Percentiles rank a stretch among this genome's conserved stretches.
Conservation (phyloP, 2,797 vertebrate species). For the Pteronotus mesoamericanus region DNA sequence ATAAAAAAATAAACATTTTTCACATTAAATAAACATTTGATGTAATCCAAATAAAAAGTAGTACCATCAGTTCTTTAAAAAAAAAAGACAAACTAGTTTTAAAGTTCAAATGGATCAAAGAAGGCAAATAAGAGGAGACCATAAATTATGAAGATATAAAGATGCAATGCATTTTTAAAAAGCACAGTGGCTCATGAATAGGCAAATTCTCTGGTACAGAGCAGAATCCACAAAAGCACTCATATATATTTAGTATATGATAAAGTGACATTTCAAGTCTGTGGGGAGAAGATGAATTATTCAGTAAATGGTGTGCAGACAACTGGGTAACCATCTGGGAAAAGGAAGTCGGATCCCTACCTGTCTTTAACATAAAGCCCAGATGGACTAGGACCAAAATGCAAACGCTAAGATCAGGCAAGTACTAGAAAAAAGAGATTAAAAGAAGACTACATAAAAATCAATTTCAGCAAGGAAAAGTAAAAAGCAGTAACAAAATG, state of each 20-base stretch:
- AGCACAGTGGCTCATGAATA: not conserved
- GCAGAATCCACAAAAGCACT: not conserved
- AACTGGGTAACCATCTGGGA: constrained; percentile 41
- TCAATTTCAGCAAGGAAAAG: not conserved
- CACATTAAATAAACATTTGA: constrained; percentile 32
- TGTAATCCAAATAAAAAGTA: constrained; percentile 23
- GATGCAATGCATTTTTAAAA: not conserved
- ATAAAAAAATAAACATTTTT: too few relatives aligned
- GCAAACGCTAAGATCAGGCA: not conserved
- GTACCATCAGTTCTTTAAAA: not conserved
- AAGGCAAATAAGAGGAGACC: not conserved
- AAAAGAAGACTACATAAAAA: not conserved
- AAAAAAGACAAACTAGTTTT: not conserved
- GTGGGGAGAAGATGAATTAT: constrained; percentile 57
- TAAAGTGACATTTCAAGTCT: constrained; percentile 46
- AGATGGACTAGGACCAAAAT: constrained; percentile 15
- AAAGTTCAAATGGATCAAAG: not conserved
- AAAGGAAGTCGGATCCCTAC: constrained; percentile 44
- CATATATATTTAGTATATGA: not conserved
- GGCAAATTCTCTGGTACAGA: not conserved
- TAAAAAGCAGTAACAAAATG: not conserved
- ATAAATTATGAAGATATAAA: not conserved
- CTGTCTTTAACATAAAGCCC: constrained; percentile 25
- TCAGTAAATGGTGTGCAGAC: constrained; percentile 37
- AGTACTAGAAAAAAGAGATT: not conserved